Conservation (phyloP, 2,888 invertebrate species). For the Sminthurinus aureus region DNA sequence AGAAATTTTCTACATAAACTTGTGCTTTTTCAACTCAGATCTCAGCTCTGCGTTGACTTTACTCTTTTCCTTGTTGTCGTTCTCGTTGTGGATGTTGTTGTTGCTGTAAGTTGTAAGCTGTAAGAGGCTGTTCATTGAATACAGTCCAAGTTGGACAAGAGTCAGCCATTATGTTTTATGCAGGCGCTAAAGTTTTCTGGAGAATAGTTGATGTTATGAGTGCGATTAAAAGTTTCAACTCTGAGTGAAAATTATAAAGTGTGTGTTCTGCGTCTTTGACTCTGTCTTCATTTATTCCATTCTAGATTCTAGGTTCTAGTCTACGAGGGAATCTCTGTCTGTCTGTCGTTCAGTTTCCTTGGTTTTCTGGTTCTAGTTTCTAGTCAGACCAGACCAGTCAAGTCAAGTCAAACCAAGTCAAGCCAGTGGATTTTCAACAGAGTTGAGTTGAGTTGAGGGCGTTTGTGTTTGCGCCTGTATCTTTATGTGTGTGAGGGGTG, state of each 20-base stretch:
- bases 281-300: background rate
- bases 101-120: background rate
- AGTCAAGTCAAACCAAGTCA: no score
- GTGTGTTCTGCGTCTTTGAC: background rate
- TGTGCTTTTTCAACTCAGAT: background rate
- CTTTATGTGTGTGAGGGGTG: no score
- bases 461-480: no score
- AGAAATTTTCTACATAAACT: background rate
- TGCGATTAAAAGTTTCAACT: slow-evolving; percentile 35
- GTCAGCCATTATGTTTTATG: slow-evolving; percentile 31
- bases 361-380: no score
- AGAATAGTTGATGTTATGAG: slow-evolving; percentile 25
- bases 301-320: background rate
- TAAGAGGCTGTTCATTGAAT: background rate
- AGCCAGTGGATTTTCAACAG: no score
- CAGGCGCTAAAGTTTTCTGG: slow-evolving; percentile 27
- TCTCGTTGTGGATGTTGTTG: background rate
- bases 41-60: background rate
- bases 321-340: background rate
- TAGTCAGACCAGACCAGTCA: no score
- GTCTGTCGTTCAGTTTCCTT: background rate
- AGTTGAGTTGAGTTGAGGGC: no score
- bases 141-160: background rate
- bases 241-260: slow-evolving; percentile 10
- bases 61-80: background rate